phyloP scores from a whole-genome alignment of 2,797 vertebrate genomes.

The Esox lucius region DNA sequence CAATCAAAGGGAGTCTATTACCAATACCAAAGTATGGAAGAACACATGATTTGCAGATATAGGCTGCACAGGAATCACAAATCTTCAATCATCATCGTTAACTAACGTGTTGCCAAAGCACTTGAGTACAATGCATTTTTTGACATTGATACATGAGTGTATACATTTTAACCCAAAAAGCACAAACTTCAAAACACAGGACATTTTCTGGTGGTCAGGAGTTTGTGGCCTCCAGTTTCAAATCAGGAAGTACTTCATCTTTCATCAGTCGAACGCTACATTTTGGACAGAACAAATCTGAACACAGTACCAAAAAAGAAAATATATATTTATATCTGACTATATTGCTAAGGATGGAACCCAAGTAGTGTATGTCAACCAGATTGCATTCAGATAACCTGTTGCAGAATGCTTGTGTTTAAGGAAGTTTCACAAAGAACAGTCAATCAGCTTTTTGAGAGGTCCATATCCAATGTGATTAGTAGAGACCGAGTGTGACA shows the following conservation, averaged over 20 bases:
- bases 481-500: constrained; percentile 63
- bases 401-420: constrained; percentile 70
- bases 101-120: constrained; percentile 70
- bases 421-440: constrained; percentile 69
- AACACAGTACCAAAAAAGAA: constrained; percentile 71
- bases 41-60: constrained; percentile 66
- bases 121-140: constrained; percentile 73
- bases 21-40: constrained; percentile 65
- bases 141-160: constrained; percentile 70
- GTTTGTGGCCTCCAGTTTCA: constrained; percentile 46
- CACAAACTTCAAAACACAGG: constrained; percentile 65
- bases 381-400: constrained; percentile 74
- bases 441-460: constrained; percentile 65
- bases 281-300: constrained; percentile 50
- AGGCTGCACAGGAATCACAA: constrained; percentile 69
- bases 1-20: constrained; percentile 70
- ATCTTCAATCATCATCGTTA: constrained; percentile 45
- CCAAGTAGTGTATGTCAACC: constrained; percentile 72
- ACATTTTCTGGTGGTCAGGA: constrained; percentile 47
- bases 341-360: constrained; percentile 74
- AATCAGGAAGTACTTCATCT: constrained; percentile 72
- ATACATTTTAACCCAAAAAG: constrained; percentile 60
- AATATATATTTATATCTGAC: constrained; percentile 44
- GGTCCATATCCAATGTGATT: constrained; percentile 58
- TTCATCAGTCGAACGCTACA: constrained; percentile 56